Evolutionary conservation across 2,797 vertebrate genomes (phyloP).

Genomic region (Phoxinus dragarum): DNA sequence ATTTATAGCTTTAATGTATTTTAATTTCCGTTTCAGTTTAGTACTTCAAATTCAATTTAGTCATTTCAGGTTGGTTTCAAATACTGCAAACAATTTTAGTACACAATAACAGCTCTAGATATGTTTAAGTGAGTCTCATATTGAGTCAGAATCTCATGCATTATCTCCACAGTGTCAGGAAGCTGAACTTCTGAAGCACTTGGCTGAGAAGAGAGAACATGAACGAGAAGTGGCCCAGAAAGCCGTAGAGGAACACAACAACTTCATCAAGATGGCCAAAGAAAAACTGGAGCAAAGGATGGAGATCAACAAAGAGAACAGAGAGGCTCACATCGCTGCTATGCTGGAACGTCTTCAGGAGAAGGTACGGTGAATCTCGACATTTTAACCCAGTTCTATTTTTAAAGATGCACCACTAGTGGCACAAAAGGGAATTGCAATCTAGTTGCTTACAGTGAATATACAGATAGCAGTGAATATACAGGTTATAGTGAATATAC

Average conservation of each 20-base stretch:
- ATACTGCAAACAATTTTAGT: not conserved
- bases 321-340: constrained; percentile 86
- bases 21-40: not conserved
- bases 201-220: constrained; percentile 90
- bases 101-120: not conserved
- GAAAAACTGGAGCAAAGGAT: constrained; percentile 88
- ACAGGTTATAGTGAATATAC: too few species aligned
- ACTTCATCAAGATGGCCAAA: constrained; percentile 88
- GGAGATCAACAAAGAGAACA: constrained; percentile 88
- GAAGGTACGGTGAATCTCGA: constrained; percentile 78
- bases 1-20: not conserved
- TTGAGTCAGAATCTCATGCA: not conserved
- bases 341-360: constrained; percentile 89
- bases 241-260: constrained; percentile 87
- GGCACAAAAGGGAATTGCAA: constrained; percentile 7
- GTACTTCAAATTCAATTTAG: not conserved
- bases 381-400: not conserved
- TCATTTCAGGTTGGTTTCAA: not conserved
- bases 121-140: not conserved
- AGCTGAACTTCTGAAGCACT: constrained; percentile 91
- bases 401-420: not conserved
- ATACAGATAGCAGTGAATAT: too few species aligned
- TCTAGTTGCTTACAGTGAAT: not conserved
- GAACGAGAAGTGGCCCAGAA: constrained; percentile 92
- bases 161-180: constrained; percentile 85